A percentile compares a stretch with the other conserved stretches of the same genome.
phyloP scores from a whole-genome alignment of 2,113 vertebrate genomes.

The Aptenodytes patagonicus region DNA sequence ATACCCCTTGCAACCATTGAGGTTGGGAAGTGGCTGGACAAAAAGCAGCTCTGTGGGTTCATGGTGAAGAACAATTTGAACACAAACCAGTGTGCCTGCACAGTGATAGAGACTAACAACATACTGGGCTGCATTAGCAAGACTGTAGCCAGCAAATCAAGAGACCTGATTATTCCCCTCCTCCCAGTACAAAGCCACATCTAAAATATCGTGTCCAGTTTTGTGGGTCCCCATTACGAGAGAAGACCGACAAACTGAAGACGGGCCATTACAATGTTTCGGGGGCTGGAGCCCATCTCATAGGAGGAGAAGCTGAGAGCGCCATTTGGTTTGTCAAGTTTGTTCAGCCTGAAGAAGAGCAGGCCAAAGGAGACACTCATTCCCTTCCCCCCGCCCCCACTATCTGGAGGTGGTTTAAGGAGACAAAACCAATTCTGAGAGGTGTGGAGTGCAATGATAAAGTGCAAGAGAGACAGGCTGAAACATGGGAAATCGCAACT shows the following conservation, averaged over 20 bases:
- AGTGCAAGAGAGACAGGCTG: not conserved
- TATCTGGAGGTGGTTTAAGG: not conserved
- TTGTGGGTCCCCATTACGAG: not conserved
- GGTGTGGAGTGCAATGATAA: not conserved
- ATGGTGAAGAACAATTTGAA: not conserved
- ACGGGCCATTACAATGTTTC: not conserved
- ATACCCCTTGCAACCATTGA: not conserved
- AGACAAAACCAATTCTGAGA: not conserved
- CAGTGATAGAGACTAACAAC: accelerated
- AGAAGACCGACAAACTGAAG: not conserved
- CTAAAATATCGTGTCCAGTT: not conserved
- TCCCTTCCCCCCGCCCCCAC: accelerated
- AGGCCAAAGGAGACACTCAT: not conserved
- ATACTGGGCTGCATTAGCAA: not conserved
- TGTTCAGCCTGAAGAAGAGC: not conserved
- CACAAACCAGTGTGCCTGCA: accelerated
- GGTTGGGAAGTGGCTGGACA: not conserved
- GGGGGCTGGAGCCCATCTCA: not conserved
- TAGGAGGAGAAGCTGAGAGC: not conserved
- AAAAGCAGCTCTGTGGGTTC: not conserved
- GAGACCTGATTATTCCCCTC: not conserved
- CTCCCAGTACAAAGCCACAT: accelerated
- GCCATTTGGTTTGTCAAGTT: not conserved
- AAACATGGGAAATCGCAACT: not conserved
- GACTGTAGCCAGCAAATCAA: not conserved